phyloP scores from a whole-genome alignment of 1,140 invertebrate species.

The Mya arenaria region DNA sequence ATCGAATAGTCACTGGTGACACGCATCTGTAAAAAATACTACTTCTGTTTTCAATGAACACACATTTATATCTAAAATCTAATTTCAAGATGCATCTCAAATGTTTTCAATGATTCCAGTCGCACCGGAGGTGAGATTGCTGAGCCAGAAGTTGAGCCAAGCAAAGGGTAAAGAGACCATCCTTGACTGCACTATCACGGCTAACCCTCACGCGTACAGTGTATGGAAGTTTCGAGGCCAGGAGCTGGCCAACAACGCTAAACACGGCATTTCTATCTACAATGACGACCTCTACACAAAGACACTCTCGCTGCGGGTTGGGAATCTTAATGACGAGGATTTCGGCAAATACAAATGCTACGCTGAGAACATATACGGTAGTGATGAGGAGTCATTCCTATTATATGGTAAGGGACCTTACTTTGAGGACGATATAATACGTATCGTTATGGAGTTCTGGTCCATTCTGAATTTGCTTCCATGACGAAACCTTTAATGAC shows the following conservation, averaged over 20 bases:
- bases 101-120: constrained; percentile 63
- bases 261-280: constrained; percentile 87
- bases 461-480: too few relatives aligned
- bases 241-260: constrained; percentile 71
- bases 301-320: constrained; percentile 91
- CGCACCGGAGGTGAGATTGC: constrained; percentile 71
- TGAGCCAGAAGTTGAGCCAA: constrained; percentile 70
- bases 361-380: constrained; percentile 93
- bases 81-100: too few relatives aligned
- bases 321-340: constrained; percentile 89
- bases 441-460: too few relatives aligned
- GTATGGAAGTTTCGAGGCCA: constrained; percentile 93
- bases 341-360: constrained; percentile 94
- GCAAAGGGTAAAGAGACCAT: constrained; percentile 80
- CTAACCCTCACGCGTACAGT: constrained; percentile 91
- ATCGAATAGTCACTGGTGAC: too few relatives aligned
- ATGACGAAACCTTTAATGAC: too few relatives aligned
- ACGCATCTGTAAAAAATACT: too few relatives aligned
- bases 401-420: constrained; percentile 91
- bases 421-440: too few relatives aligned
- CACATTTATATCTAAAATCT: too few relatives aligned
- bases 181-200: constrained; percentile 93
- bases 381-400: constrained; percentile 90
- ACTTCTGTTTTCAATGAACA: too few relatives aligned
- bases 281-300: constrained; percentile 89